Evolutionary conservation across 2,113 vertebrate species (phyloP).

Genomic region (Periophthalmus modestus): DNA sequence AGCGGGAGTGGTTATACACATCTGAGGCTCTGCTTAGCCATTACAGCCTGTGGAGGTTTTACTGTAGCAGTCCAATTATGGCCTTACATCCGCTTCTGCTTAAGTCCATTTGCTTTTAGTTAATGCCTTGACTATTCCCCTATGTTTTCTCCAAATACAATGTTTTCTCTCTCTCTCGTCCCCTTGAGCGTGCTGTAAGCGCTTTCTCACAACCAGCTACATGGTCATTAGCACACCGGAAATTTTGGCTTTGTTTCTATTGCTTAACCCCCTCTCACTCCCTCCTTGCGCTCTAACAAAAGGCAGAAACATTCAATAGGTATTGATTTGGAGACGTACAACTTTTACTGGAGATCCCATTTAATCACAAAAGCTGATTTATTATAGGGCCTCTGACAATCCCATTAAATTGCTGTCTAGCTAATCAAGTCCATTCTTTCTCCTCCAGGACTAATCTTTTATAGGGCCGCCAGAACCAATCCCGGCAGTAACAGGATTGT

Average conservation of each 20-base stretch:
- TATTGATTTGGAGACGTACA: constrained; percentile 78
- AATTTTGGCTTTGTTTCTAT: constrained; percentile 58
- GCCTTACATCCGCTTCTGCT: constrained; percentile 43
- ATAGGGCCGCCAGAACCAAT: constrained; percentile 76
- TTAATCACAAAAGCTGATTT: constrained; percentile 87
- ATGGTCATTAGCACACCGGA: constrained; percentile 62
- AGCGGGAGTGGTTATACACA: constrained; percentile 22
- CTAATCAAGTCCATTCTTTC: constrained; percentile 84
- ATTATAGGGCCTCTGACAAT: constrained; percentile 80
- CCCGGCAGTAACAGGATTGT: constrained; percentile 78
- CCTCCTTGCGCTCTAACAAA: constrained; percentile 50
- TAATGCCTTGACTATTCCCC: constrained; percentile 60
- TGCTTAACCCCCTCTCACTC: constrained; percentile 4
- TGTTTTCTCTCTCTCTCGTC: constrained; percentile 33
- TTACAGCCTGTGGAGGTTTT: constrained; percentile 49
- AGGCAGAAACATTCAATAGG: constrained; percentile 77
- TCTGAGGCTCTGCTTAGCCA: constrained; percentile 33
- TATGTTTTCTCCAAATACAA: constrained; percentile 57
- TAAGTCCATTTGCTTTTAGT: constrained; percentile 66
- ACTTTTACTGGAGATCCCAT: constrained; percentile 83
- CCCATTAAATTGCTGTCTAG: constrained; percentile 85
- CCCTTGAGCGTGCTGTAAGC: constrained; percentile 41
- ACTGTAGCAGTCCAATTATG: constrained; percentile 54
- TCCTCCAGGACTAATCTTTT: constrained; percentile 81
- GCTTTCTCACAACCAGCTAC: constrained; percentile 39